phyloP scores from a whole-genome alignment of 2,797 vertebrate species.

The Enteromius trimaculatus region DNA sequence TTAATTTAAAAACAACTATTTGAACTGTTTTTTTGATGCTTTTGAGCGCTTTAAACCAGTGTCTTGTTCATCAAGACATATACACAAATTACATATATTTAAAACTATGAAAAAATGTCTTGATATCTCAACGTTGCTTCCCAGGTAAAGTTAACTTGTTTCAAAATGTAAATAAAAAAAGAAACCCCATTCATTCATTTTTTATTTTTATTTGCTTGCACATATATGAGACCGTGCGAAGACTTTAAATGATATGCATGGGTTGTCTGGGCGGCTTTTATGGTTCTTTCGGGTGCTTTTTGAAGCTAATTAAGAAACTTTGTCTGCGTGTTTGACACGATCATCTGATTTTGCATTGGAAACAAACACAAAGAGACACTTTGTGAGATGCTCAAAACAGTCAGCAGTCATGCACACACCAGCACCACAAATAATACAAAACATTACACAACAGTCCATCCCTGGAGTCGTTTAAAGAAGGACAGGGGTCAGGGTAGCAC shows the following conservation, averaged over 20 bases:
- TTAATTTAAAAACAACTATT: too few species aligned
- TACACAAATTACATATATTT: not conserved
- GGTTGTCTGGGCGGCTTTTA: not conserved
- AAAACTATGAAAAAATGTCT: not conserved
- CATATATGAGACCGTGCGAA: not conserved
- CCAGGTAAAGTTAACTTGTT: not conserved
- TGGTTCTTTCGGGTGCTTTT: not conserved
- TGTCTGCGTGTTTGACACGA: not conserved
- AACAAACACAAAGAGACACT: conserved; percentile 26
- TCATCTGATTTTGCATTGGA: conserved; percentile 9
- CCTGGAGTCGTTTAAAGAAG: not conserved
- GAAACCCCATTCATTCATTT: not conserved
- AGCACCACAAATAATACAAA: not conserved
- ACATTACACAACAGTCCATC: not conserved
- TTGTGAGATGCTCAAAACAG: not conserved
- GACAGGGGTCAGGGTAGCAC: not conserved
- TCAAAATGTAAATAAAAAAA: not conserved
- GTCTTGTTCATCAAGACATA: not conserved
- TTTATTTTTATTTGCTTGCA: not conserved
- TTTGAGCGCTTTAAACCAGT: too few species aligned
- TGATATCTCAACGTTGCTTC: not conserved
- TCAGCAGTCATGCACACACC: not conserved
- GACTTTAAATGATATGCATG: not conserved
- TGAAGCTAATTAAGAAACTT: not conserved
- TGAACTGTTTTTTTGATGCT: not conserved